Base-by-base conservation (phyloP, 2,888 invertebrate genomes). In the Leistus spinibarbis region DNA sequence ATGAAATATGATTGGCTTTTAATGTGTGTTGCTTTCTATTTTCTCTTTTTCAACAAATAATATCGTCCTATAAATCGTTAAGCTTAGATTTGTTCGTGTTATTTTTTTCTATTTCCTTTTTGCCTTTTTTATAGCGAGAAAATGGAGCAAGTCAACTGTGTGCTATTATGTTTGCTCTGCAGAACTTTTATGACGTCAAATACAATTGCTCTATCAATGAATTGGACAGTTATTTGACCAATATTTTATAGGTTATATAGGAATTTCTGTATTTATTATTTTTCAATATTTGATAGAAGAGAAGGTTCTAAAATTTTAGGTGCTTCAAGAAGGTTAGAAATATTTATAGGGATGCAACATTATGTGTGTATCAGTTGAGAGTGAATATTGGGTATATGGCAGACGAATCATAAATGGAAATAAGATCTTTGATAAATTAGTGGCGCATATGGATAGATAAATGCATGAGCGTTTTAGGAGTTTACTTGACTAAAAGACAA, bases 1-100 rank as follows among this genome's bases (percentile, higher is more conserved):
- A 72, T 72, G 72, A 72, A 72, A 72, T 72, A 72, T 72, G 65
- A 72, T 72, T 72, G 72, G 72, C 72, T 72, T 72, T 72, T 72
- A 72, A 72, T 72, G 72, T 72, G 56, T 22, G 65, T 65, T 70
- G 60, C 57, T 72, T 72, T 72, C 24, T 64, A 27, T 23, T 64
- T 17, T 19, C 17, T 57, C 40, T 57, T 57, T 57, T 72, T 66
- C 72, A 57, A 72, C 66, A 65, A 72, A 57, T 57, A 57, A 56
- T 56, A 57, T 60, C 60, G 40, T 65, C 66, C 70, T 70, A 70
- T 70, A 70, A 70, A 70, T 70, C 72, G 72, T 66, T 63, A 54
- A 40, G 72, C 66, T 66, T 66, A 66, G 66, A 72, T 66, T 72
- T 72, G 66, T 72, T 72, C 66, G 57, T 57, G 19, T 22, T 64